Base-by-base conservation (phyloP, 2,797 vertebrate species). In the Artibeus lituratus region DNA sequence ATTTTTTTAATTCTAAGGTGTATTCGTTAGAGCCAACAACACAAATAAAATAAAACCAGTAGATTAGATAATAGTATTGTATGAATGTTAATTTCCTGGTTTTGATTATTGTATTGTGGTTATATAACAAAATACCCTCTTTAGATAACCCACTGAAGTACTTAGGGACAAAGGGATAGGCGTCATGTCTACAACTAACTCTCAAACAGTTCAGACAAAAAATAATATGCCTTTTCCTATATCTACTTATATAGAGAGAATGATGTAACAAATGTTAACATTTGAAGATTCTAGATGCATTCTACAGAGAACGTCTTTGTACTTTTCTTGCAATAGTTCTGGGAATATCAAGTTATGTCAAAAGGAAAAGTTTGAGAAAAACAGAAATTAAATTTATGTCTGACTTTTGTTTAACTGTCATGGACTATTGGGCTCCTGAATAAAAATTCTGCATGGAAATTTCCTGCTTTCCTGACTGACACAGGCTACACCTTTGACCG, bases 371-470 rank as follows among this genome's bases (percentile, higher is more conserved):
- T 35, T 74, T 87, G 86, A 83, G 16, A 76, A 87, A 92, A 72
- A 74, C n/a, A 91, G 19, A 69, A 53, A 93, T 44, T 57, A 77
- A 51, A 94, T 47, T 39, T 80, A 84, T 70, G 29, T 74, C 55
- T 80, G 44, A 70, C 83, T 93, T 87, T 69, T 3, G 84, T 78
- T 72, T 53, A 85, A 42, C 29, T 42, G 10, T 77, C 87, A 87
- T 49, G 74, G 51, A 55, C 24, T 55, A 32, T 2, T 44, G 72
- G 74, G 37, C 67, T 95, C 94, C 32, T 29, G 67, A 87, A 94
- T 96, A 93, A 96, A 92, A 93, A 95, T 92, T 94, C 47, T 2
- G 76, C 92, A 59, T 49, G 88, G 91, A 98, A 98, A 94, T 98
- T 97, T 94, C 37, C 51, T 65, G 32, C 62, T 32, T 83, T 94